phyloP scores from a whole-genome alignment of 2,797 vertebrate species.

The Percopsis omiscomaycus region DNA sequence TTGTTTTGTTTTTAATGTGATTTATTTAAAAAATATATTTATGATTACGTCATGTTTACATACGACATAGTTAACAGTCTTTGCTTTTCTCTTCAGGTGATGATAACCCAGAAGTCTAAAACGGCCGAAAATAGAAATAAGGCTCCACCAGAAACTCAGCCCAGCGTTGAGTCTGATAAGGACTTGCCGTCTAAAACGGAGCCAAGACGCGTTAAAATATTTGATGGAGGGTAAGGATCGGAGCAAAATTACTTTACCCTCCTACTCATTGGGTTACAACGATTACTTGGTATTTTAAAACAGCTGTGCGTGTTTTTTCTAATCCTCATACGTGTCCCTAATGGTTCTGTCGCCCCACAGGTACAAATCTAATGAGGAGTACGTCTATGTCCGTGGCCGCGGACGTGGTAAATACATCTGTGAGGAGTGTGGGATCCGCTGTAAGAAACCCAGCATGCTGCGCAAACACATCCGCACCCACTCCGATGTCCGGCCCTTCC shows the following conservation, averaged over 20 bases:
- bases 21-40: background rate
- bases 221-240: conserved; percentile 93
- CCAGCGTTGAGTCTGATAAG: conserved; percentile 88
- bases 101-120: conserved; percentile 80
- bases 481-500: conserved; percentile 95
- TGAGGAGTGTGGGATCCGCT: conserved; percentile 98
- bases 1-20: background rate
- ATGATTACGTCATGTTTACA: background rate
- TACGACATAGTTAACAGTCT: background rate
- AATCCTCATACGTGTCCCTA: background rate
- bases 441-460: conserved; percentile 99
- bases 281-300: too few species aligned
- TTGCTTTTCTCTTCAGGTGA: conserved; percentile 65
- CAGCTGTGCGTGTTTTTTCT: background rate
- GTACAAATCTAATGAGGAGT: conserved; percentile 98
- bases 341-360: conserved; percentile 64
- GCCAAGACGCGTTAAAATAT: conserved; percentile 96
- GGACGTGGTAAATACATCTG: conserved; percentile 98
- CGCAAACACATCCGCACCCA: conserved; percentile 99
- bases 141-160: conserved; percentile 82
- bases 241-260: background rate
- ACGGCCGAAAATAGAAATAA: conserved; percentile 84
- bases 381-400: conserved; percentile 95
- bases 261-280: too few species aligned
- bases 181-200: conserved; percentile 86